A percentile compares a stretch with the other conserved stretches of the same genome.
Conservation (phyloP, 1,140 invertebrate genomes). For the Cyclargus thomasi region DNA sequence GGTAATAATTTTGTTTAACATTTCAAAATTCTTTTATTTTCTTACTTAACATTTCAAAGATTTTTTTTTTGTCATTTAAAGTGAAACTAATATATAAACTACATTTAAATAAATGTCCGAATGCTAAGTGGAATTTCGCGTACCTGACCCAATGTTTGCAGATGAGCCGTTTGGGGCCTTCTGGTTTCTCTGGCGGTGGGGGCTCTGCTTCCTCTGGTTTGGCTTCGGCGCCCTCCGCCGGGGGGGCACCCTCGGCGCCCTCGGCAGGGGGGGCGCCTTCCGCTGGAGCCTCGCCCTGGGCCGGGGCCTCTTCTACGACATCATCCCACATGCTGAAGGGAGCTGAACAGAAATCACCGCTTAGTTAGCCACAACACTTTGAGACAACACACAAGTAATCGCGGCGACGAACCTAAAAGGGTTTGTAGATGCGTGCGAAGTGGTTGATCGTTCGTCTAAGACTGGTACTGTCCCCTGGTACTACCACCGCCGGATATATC, state of each 20-base stretch:
- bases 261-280: constrained; percentile 34
- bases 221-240: constrained; percentile 48
- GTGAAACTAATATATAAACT: no score
- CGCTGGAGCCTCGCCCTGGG: constrained; percentile 32
- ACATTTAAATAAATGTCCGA: not conserved
- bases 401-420: constrained; percentile 53
- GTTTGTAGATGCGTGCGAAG: constrained; percentile 58
- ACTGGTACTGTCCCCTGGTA: constrained; percentile 47
- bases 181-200: constrained; percentile 75
- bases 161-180: constrained; percentile 74
- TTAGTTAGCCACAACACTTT: constrained; percentile 26
- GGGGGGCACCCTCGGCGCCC: constrained; percentile 43
- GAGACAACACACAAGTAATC: constrained; percentile 26
- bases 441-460: constrained; percentile 59
- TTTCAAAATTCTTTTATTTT: no score
- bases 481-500: constrained; percentile 66
- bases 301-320: constrained; percentile 54
- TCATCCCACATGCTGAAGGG: constrained; percentile 66
- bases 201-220: constrained; percentile 73
- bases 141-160: constrained; percentile 85
- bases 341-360: constrained; percentile 47
- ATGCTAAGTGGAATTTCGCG: constrained; percentile 5
- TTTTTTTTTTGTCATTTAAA: no score
- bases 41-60: no score
- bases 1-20: no score